Percentiles rank a stretch among this genome's conserved stretches.
Conservation (phyloP, 2,797 vertebrate species). For the Allobates femoralis region DNA sequence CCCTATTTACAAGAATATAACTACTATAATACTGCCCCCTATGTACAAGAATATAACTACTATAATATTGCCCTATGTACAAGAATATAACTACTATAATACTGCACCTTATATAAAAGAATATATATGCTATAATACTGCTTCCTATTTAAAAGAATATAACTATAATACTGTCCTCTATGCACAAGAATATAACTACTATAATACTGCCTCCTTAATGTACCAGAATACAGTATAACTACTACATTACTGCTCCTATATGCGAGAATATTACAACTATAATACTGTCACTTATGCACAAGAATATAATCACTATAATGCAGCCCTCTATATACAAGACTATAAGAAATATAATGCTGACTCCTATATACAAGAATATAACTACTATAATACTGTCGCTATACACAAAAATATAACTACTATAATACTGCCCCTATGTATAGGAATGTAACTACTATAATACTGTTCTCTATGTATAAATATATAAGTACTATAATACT, state of each 20-base stretch:
- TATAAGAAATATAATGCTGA: not conserved
- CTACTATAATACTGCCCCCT: conserved; percentile 6
- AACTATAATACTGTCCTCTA: not conserved
- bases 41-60: no score
- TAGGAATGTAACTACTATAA: not conserved
- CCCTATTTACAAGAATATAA: not conserved
- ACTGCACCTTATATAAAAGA: not conserved
- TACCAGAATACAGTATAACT: conserved; percentile 1
- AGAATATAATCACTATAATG: not conserved
- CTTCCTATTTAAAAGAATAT: not conserved
- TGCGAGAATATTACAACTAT: no score
- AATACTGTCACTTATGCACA: not conserved
- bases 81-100: no score
- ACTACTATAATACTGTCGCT: not conserved
- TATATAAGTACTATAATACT: not conserved
- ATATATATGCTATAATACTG: not conserved
- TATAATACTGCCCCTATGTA: not conserved
- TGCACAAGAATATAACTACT: not conserved
- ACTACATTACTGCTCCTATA: not conserved
- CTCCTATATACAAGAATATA: not conserved
- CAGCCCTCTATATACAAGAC: not conserved
- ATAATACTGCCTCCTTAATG: conserved; percentile 3
- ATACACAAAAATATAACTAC: not conserved
- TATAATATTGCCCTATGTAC: no score
- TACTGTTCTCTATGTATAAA: not conserved